Evolutionary conservation across 1,140 invertebrate genomes (phyloP).

Genomic region (Condylostylus longicornis): DNA sequence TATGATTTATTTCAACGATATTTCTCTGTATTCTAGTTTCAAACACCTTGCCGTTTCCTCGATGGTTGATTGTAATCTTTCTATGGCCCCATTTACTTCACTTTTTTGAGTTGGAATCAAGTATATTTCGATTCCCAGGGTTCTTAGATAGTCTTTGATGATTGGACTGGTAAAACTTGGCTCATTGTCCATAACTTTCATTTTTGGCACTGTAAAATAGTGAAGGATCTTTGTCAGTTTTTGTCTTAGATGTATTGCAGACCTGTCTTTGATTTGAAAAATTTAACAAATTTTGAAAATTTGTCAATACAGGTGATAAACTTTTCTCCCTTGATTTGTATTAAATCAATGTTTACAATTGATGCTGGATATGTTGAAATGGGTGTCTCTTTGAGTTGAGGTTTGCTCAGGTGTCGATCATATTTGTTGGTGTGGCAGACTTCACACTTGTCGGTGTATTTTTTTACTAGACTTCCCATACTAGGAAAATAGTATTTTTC

Average conservation of each 20-base stretch:
- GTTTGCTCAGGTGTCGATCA: constrained; percentile 1
- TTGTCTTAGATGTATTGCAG: neutral
- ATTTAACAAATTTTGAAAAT: constrained; percentile 1
- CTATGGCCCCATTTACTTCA: neutral
- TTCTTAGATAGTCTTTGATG: neutral
- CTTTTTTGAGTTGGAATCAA: neutral
- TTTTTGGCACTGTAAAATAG: neutral
- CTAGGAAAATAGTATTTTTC: no score
- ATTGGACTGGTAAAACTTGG: neutral
- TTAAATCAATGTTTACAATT: constrained; percentile 1
- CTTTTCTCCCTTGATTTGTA: neutral
- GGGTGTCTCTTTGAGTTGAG: neutral
- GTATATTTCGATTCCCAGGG: neutral
- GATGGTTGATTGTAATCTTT: constrained; percentile 3
- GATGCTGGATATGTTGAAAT: neutral
- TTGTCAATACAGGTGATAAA: constrained; percentile 1
- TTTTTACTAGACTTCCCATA: no score
- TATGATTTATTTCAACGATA: neutral
- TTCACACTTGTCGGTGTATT: neutral
- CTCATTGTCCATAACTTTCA: neutral
- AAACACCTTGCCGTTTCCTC: neutral
- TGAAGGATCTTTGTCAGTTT: no score
- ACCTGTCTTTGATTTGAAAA: neutral
- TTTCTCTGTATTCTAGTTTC: neutral
- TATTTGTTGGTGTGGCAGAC: constrained; percentile 2